A percentile compares a stretch with the other conserved stretches of the same genome.
Evolutionary conservation across 1,140 invertebrate genomes (phyloP).

Genomic region (Penaeus indicus): DNA sequence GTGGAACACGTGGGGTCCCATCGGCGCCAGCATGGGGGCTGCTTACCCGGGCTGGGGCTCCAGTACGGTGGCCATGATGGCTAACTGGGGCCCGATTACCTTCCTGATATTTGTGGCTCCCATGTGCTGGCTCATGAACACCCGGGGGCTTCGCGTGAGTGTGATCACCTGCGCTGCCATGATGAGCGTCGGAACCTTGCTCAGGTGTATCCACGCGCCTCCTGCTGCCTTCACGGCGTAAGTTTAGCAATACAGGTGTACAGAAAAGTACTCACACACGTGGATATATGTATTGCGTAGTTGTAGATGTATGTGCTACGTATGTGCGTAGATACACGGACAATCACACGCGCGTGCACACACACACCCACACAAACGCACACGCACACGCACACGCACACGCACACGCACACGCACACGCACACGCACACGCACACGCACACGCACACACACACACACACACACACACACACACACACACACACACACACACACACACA

Average conservation of each 20-base stretch:
- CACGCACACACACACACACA: no score
- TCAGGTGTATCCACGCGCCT: slow-evolving; percentile 68
- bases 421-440: background rate
- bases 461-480: no score
- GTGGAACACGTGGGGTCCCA: slow-evolving; percentile 74
- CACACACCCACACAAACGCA: background rate
- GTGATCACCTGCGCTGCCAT: slow-evolving; percentile 66
- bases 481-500: no score
- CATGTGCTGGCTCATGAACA: slow-evolving; percentile 71
- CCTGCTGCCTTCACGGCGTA: slow-evolving; percentile 42
- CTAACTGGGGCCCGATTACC: slow-evolving; percentile 73
- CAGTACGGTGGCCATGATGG: slow-evolving; percentile 71
- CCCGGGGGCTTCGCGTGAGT: slow-evolving; percentile 67
- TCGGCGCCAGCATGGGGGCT: slow-evolving; percentile 70
- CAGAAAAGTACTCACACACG: no score
- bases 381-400: background rate
- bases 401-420: background rate
- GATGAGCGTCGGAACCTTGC: slow-evolving; percentile 65
- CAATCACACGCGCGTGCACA: background rate
- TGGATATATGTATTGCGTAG: no score
- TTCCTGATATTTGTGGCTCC: slow-evolving; percentile 71
- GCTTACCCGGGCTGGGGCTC: slow-evolving; percentile 72
- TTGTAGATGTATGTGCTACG: background rate
- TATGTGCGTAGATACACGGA: background rate
- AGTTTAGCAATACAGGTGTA: background rate